Conservation (phyloP, 2,888 invertebrate species). For the Stegophylla sp. region DNA sequence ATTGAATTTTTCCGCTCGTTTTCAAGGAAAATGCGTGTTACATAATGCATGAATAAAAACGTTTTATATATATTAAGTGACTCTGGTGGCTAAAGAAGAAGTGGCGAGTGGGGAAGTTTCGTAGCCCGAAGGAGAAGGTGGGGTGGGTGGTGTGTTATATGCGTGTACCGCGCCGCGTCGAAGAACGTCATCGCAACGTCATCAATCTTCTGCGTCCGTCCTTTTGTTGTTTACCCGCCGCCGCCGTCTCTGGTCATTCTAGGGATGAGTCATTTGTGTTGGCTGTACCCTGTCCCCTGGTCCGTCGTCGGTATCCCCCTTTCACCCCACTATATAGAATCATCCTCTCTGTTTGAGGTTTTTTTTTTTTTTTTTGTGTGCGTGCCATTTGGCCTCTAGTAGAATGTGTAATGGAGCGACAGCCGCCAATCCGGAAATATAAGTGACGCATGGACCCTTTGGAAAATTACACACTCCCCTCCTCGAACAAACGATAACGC, state of each 20-base stretch:
- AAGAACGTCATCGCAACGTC: slow-evolving; percentile 45
- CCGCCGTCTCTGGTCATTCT: slow-evolving; percentile 39
- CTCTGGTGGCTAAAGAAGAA: background rate
- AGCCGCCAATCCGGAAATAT: slow-evolving; percentile 49
- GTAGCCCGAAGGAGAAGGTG: slow-evolving; percentile 11
- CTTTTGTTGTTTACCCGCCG: slow-evolving; percentile 49
- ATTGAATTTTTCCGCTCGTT: slow-evolving; percentile 59
- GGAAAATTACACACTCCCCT: slow-evolving; percentile 30
- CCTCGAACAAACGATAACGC: slow-evolving; percentile 25
- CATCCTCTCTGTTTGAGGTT: slow-evolving; percentile 7
- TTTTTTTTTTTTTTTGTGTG: slow-evolving; percentile 57
- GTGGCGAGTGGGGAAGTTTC: background rate
- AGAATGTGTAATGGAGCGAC: slow-evolving; percentile 55
- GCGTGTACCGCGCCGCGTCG: slow-evolving; percentile 36
- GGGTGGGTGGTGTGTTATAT: slow-evolving; percentile 37
- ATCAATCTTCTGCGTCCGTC: slow-evolving; percentile 54
- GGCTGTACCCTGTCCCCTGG: slow-evolving; percentile 21
- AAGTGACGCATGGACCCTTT: slow-evolving; percentile 23
- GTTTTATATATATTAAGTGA: slow-evolving; percentile 59
- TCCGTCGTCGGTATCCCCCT: background rate
- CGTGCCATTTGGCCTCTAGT: slow-evolving; percentile 42
- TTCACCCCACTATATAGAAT: background rate
- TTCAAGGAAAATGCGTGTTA: slow-evolving; percentile 45
- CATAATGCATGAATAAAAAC: slow-evolving; percentile 59
- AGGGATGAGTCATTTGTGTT: slow-evolving; percentile 57